Base-by-base conservation (phyloP, 2,113 vertebrate species). In the Hyperopisus bebe region DNA sequence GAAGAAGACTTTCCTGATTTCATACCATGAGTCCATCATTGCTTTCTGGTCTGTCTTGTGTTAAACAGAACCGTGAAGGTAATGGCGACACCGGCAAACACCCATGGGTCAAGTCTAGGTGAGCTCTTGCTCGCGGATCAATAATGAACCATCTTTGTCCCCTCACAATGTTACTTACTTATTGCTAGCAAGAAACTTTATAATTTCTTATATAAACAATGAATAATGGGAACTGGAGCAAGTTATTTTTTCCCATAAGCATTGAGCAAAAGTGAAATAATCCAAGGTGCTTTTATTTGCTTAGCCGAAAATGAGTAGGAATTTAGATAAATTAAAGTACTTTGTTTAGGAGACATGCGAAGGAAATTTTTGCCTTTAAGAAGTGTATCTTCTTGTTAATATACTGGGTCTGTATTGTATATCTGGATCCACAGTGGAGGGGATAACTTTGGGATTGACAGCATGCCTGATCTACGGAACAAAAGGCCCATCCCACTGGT, bases 381-480 rank as follows among this genome's bases (percentile, higher is more conserved):
- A 42, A 24, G 9, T 88, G 31, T 15, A 58, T 9, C 27, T 51
- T 88, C n/a, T 91, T 17, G 88, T 5, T 90, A 24, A 86, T 89
- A 84, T 3, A 35, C 7, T 89, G 77, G 48, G 35, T 8, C 24
- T 91, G 6, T 39, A 15, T 8, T 83, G 35, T 83, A 24, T 91
- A 55, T 42, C 90, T 93, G 90, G 94, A 50, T 90, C 10, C 91
- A 31, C 89, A 98, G 98, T 90, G 97, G 95, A 5, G 97, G 95
- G 84, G 94, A 96, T n/a, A 96, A 97, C 10, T 99, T 98, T 92
- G 98, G 98, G 87, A 99, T 99, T 0, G 98, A 99, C 91, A 99
- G 98, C 94, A 99, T 98, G 97, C 98, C 98, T 0, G 97, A 98
- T 92, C 96, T 99, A 66, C 96, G 97, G 80, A 98, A 97, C 94